Base-by-base conservation (phyloP, 2,888 invertebrate genomes). In the Agapostemon virescens region DNA sequence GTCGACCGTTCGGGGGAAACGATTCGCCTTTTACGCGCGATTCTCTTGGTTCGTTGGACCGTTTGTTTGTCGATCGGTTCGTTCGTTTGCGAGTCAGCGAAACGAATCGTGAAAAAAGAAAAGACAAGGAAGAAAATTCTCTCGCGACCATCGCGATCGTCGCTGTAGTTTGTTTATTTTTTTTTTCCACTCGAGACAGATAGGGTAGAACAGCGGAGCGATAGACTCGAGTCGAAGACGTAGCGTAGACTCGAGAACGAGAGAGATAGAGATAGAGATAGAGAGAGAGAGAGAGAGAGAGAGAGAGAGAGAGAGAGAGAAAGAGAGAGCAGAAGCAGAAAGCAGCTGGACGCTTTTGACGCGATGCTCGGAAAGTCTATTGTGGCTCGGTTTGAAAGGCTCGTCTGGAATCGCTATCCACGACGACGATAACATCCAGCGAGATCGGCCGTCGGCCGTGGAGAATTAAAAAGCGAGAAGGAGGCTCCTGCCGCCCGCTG, bases 401-500 rank as follows among this genome's bases (percentile, higher is more conserved):
- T 81, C 80, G 83, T 77, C 79, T 79, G 82, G 82, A 81, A 85
- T 85, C 81, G 79, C 66, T 64, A 74, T 49, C 55, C 67, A 72
- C 81, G 55, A 7, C 26, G 7, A 55, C 26, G 88, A 88, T 88
- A 87, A 52, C 67, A 87, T 87, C 87, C 78, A 86, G 84, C 87
- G 87, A 83, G 82, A 86, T 82, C 85, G 84, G 77, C 45, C 82
- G 82, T 71, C 85, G 52, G 17, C 77, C 81, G 78, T 69, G 81
- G 81, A 77, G 87, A 86, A 87, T 87, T 87, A 87, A 87, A 87
- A 89, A 89, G 86, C 84, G 86, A 79, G 73, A 77, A 69, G 81
- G 83, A 76, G 61, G 17, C 33, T 81, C 38, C 30, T 30, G 77
- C 82, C 88, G 79, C 86, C 87, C 85, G 88, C 88, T 86, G 90